Conservation (phyloP, 2,113 vertebrate species). For the Labrus mixtus region DNA sequence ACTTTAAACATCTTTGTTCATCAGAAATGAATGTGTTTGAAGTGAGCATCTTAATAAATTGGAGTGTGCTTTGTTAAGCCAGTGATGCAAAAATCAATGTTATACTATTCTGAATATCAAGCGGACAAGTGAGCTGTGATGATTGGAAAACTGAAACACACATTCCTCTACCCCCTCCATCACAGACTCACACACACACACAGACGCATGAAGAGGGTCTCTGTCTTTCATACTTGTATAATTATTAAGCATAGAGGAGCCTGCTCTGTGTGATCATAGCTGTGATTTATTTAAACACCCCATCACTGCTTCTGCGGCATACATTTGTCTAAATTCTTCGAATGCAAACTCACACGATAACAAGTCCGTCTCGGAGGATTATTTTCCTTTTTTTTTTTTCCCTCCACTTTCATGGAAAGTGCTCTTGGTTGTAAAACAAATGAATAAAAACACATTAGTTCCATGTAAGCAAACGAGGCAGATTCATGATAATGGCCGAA, state of each 20-base stretch:
- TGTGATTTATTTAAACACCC: slow-evolving; percentile 33
- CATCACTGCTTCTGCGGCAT: background rate
- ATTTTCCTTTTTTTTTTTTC: slow-evolving; percentile 23
- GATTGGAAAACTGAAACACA: slow-evolving; percentile 11
- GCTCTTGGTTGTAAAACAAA: slow-evolving; percentile 42
- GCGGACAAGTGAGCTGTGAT: slow-evolving; percentile 34
- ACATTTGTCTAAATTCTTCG: slow-evolving; percentile 13
- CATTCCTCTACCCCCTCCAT: too few species aligned
- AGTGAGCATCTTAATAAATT: slow-evolving; percentile 51
- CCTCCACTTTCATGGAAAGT: slow-evolving; percentile 27
- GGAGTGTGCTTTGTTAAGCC: slow-evolving; percentile 39
- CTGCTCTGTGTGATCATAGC: slow-evolving; percentile 24
- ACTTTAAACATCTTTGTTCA: slow-evolving; percentile 63
- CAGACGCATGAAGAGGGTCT: background rate
- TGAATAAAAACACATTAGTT: slow-evolving; percentile 1
- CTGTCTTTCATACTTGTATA: slow-evolving; percentile 23
- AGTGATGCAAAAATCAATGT: slow-evolving; percentile 73
- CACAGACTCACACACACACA: background rate
- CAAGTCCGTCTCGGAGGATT: background rate
- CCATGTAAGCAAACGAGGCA: slow-evolving; percentile 45
- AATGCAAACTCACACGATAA: slow-evolving; percentile 8
- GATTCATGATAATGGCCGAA: slow-evolving; percentile 52
- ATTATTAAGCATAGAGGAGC: slow-evolving; percentile 1
- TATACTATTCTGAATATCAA: slow-evolving; percentile 57
- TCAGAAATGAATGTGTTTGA: slow-evolving; percentile 58